Conservation (phyloP, 92 coral and sea anemone species). For the Ricordea florida region DNA sequence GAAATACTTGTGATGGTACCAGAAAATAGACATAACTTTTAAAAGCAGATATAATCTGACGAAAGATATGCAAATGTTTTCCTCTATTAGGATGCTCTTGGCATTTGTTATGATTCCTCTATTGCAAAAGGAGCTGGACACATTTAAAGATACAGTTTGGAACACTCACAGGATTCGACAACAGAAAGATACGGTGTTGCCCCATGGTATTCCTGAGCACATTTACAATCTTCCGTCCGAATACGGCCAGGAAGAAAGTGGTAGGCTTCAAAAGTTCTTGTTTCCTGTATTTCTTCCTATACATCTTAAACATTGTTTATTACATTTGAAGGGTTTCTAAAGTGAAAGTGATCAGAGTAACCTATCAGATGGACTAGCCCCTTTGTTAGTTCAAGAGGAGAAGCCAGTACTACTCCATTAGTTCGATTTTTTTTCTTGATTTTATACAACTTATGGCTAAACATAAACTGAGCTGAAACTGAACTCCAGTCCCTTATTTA, state of each 20-base stretch:
- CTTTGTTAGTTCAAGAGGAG: too few species aligned
- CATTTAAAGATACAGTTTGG: slow-evolving; percentile 27
- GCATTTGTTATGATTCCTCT: slow-evolving; percentile 38
- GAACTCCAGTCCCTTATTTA: too few species aligned
- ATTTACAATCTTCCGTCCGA: slow-evolving; percentile 9
- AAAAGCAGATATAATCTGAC: not conserved
- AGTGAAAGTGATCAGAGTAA: too few species aligned
- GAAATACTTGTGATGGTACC: not conserved
- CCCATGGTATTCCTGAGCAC: slow-evolving; percentile 35
- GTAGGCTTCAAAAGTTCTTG: not conserved
- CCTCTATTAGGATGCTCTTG: slow-evolving; percentile 25
- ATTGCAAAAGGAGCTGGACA: slow-evolving; percentile 24
- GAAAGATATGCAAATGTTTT: not conserved
- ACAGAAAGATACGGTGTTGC: slow-evolving; percentile 37
- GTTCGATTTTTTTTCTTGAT: too few species aligned
- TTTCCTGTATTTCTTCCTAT: too few species aligned
- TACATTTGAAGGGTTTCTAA: too few species aligned
- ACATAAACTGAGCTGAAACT: too few species aligned
- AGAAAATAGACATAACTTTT: not conserved
- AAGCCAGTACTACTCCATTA: too few species aligned
- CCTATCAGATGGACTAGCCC: too few species aligned
- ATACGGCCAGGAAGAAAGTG: slow-evolving; percentile 27
- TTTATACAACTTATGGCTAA: too few species aligned
- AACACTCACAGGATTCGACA: slow-evolving; percentile 33
- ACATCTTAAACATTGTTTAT: too few species aligned